Percentiles rank a stretch among this genome's conserved stretches.
These are phyloP conservation scores for Drosophila cognata DNA, from an alignment of 2,888 invertebrate genomes.

Conservation along the genomic window DNA sequence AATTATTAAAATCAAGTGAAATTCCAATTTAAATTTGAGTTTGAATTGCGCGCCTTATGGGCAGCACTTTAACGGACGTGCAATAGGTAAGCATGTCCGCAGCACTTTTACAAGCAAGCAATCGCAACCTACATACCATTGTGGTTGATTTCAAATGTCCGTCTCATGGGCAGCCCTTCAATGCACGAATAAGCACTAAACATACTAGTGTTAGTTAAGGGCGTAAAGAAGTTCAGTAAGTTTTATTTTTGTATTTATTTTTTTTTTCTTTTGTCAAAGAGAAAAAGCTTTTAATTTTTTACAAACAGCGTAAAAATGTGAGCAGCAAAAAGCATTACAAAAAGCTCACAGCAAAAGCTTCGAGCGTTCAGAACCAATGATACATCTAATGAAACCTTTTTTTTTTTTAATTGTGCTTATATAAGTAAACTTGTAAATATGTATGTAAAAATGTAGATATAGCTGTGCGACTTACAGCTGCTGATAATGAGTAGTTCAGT, in stretches of 20 bases:
- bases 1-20: slow-evolving; percentile 28
- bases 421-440: background rate
- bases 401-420: background rate
- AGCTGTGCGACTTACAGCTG: background rate
- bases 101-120: background rate
- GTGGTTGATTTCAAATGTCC: background rate
- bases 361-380: background rate
- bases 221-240: background rate
- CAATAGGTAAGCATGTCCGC: too few species aligned
- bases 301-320: background rate
- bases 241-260: slow-evolving; percentile 14
- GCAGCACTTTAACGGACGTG: background rate
- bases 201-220: background rate
- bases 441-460: background rate
- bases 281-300: too few species aligned
- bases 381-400: background rate
- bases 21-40: background rate
- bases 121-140: background rate
- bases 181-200: background rate
- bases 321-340: background rate
- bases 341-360: slow-evolving; percentile 11
- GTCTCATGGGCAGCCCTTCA: background rate
- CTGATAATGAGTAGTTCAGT: background rate
- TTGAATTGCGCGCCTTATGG: background rate
- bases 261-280: background rate